Conservation (phyloP, 2,113 vertebrate genomes). For the Hypomesus transpacificus region DNA sequence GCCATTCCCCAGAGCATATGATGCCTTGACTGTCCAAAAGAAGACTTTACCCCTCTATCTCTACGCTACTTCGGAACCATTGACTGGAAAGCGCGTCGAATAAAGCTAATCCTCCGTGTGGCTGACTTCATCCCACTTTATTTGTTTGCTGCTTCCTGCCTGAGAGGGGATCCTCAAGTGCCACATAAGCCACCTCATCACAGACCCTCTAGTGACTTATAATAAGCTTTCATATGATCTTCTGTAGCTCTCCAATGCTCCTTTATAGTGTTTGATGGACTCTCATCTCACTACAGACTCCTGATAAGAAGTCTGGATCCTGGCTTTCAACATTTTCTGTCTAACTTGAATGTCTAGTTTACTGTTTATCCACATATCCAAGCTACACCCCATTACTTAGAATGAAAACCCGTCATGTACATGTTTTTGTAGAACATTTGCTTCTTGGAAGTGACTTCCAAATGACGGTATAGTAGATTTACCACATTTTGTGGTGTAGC, state of each 20-base stretch:
- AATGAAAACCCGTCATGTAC: neutral
- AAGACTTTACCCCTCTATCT: slow-evolving; percentile 28
- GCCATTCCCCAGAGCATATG: slow-evolving; percentile 6
- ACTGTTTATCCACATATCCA: slow-evolving; percentile 47
- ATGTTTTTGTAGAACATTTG: too few relatives aligned
- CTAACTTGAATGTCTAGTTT: slow-evolving; percentile 41
- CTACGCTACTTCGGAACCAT: neutral
- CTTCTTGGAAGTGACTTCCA: too few relatives aligned
- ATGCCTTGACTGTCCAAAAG: slow-evolving; percentile 17
- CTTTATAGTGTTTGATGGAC: slow-evolving; percentile 49
- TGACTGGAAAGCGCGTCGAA: slow-evolving; percentile 35
- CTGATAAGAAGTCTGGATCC: slow-evolving; percentile 34
- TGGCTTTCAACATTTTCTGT: slow-evolving; percentile 6
- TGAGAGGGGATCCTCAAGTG: slow-evolving; percentile 61
- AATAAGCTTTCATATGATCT: slow-evolving; percentile 57
- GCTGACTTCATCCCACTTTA: slow-evolving; percentile 64
- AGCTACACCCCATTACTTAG: slow-evolving; percentile 58
- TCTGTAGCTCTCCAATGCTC: slow-evolving; percentile 50
- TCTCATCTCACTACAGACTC: slow-evolving; percentile 42
- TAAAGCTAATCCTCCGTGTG: slow-evolving; percentile 66
- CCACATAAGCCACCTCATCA: slow-evolving; percentile 63
- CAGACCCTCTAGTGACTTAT: slow-evolving; percentile 64
- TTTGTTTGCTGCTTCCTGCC: slow-evolving; percentile 62
- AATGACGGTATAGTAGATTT: too few relatives aligned
- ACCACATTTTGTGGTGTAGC: too few relatives aligned